phyloP scores from a whole-genome alignment of 2,888 invertebrate species.

The Drosophila incognita region DNA sequence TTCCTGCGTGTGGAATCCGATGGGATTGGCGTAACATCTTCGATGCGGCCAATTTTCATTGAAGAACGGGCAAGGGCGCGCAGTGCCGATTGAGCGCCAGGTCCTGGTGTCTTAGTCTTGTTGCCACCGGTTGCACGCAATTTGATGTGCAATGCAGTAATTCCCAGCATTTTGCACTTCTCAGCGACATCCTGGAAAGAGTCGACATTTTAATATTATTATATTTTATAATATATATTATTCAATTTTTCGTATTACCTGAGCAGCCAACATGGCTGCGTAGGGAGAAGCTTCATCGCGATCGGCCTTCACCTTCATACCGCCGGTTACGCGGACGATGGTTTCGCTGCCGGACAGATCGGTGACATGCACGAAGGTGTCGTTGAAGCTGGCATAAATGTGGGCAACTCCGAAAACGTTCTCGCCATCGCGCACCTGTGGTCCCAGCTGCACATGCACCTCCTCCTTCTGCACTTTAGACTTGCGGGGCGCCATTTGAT shows the following conservation, averaged over 20 bases:
- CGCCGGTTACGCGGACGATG: slow-evolving; percentile 97
- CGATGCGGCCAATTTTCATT: slow-evolving; percentile 99
- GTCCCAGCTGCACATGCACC: slow-evolving; percentile 97
- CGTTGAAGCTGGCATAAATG: slow-evolving; percentile 99
- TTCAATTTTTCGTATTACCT: slow-evolving; percentile 87
- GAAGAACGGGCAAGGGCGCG: slow-evolving; percentile 98
- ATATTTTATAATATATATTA: background rate
- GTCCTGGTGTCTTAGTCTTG: slow-evolving; percentile 99
- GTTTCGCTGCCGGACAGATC: slow-evolving; percentile 99
- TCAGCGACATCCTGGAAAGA: slow-evolving; percentile 96
- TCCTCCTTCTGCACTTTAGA: slow-evolving; percentile 98
- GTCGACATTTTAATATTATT: background rate
- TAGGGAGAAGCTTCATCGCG: slow-evolving; percentile 99
- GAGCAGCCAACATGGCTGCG: slow-evolving; percentile 99
- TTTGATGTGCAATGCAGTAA: slow-evolving; percentile 99
- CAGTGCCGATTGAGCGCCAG: slow-evolving; percentile 98
- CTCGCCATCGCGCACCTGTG: slow-evolving; percentile 98
- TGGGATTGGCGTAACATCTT: slow-evolving; percentile 99
- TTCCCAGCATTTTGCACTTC: slow-evolving; percentile 98
- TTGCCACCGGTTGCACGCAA: slow-evolving; percentile 99
- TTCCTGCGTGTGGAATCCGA: slow-evolving; percentile 99
- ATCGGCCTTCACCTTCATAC: slow-evolving; percentile 99
- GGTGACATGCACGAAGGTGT: slow-evolving; percentile 99
- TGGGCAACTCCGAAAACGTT: slow-evolving; percentile 99
- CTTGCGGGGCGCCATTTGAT: slow-evolving; percentile 97